Evolutionary conservation across 2,113 vertebrate species (phyloP), one percentile per base, ranked within the genome.

Genomic region (Cricetomys ansorgei): DNA sequence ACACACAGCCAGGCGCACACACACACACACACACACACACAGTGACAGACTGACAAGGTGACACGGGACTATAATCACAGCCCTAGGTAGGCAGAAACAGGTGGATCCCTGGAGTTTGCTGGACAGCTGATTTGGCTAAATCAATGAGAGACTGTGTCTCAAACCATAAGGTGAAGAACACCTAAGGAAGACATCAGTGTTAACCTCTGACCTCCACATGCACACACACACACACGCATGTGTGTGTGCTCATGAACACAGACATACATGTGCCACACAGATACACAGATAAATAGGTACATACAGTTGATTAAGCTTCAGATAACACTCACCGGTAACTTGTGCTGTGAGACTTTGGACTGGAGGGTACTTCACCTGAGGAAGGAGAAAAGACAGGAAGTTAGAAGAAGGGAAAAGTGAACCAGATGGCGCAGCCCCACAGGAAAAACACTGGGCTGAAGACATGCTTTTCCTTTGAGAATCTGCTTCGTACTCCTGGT

Each of bases 321-420:
- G 9, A 76, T 21, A 53, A 59, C 95, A 98, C 97, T 97, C 94
- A 98, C 97, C 27, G 53, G 88, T 95, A 95, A 97, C 89, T 9
- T 29, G 69, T 37, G 72, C 80, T 86, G 1, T 75, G 50, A 98
- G 97, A 59, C 85, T 98, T 67, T 97, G 95, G 95, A 94, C 34
- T 90, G 94, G 67, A 88, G 92, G 70, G 64, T 83, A 69, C 55
- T 96, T 64, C 16, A 45, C 94, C 97, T 98, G 67, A 86, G 67
- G 48, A 69, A 95, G 13, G 3, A 59, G 72, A 92, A 96, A 86
- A 37, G 12, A 19, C 57, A 13, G 23, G 65, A 43, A 37, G 94
- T 95, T 93, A 89, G 80, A 11, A 43, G 70, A 89, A 67, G 29
- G 29, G 64, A 31, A 40, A 70, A 8, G 92, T n/a, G 23, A 73